These are phyloP conservation scores for Crypturellus undulatus DNA, from an alignment of 2,113 vertebrate genomes.

Conservation along the genomic window DNA sequence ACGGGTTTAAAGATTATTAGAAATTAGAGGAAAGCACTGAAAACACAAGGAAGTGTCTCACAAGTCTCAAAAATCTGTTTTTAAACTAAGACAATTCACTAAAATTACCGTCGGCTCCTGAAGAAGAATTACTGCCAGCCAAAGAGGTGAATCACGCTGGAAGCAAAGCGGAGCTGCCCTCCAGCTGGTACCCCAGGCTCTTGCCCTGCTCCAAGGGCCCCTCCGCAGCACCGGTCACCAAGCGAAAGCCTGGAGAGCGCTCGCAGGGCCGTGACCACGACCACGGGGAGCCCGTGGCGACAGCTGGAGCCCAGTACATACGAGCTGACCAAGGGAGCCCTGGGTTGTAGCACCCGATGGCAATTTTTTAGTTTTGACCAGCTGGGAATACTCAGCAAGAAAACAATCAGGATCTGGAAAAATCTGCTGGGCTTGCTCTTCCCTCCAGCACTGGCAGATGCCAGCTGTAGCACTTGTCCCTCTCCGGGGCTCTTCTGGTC, in stretches of 20 bases:
- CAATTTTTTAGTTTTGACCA: background rate
- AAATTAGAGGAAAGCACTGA: background rate
- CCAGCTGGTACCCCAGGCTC: background rate
- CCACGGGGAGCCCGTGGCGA: rapidly evolving
- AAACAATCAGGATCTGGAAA: background rate
- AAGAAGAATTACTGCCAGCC: background rate
- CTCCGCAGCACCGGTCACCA: background rate
- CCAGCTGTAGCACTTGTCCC: background rate
- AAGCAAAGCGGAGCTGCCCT: background rate
- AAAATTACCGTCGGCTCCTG: background rate
- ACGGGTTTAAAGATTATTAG: background rate
- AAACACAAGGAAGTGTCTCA: background rate
- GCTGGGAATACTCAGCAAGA: background rate
- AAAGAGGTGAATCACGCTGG: background rate
- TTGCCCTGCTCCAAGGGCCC: no score
- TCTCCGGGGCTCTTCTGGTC: rapidly evolving
- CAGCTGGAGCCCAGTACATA: rapidly evolving
- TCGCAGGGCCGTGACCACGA: rapidly evolving
- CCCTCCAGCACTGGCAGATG: background rate
- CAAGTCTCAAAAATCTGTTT: background rate
- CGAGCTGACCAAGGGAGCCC: background rate
- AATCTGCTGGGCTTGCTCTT: background rate
- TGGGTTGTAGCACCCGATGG: background rate
- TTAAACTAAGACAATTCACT: background rate
- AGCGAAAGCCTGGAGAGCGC: rapidly evolving